Evolutionary conservation across 1,140 invertebrate genomes (phyloP).

Genomic region (Pissodes strobi): DNA sequence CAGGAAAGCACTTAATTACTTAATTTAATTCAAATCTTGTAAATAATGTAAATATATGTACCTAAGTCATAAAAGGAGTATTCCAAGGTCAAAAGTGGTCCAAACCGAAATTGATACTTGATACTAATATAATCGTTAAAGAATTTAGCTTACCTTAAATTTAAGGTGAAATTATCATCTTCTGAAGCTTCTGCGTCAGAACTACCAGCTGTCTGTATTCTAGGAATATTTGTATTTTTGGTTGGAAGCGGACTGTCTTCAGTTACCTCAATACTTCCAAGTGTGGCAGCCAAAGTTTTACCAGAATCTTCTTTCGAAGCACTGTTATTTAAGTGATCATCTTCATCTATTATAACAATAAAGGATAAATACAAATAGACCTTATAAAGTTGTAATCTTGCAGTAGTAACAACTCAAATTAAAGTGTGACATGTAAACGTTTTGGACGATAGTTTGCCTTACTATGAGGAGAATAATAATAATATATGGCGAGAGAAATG

Average conservation of each 20-base stretch:
- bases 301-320: constrained; percentile 54
- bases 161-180: constrained; percentile 54
- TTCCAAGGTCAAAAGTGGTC: no score
- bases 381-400: neutral
- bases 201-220: constrained; percentile 58
- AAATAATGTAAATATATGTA: no score
- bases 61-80: no score
- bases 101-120: no score
- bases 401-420: no score
- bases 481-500: no score
- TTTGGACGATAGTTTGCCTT: no score
- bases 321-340: constrained; percentile 49
- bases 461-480: no score
- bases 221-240: constrained; percentile 61
- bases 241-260: constrained; percentile 69
- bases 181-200: constrained; percentile 60
- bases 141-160: neutral
- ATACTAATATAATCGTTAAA: no score
- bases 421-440: no score
- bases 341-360: constrained; percentile 45
- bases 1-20: no score
- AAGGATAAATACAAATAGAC: neutral
- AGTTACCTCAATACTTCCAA: constrained; percentile 76
- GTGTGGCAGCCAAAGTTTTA: constrained; percentile 72
- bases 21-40: no score